phyloP scores from a whole-genome alignment of 2,888 invertebrate genomes.

The Cecidostiba fungosa region DNA sequence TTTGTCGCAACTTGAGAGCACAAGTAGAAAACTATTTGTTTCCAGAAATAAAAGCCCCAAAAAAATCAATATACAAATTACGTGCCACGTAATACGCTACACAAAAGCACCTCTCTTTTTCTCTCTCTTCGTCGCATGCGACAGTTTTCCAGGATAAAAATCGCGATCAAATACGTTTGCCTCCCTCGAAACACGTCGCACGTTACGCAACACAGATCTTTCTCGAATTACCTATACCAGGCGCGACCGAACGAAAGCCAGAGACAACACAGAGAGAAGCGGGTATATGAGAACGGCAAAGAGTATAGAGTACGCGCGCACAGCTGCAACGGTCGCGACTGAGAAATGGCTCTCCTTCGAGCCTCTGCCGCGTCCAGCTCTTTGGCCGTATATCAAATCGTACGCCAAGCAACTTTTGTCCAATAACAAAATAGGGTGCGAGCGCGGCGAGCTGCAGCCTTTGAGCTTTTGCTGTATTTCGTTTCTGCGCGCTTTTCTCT shows the following conservation, averaged over 20 bases:
- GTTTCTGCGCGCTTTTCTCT: conserved; percentile 5
- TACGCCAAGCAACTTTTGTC: conserved; percentile 73
- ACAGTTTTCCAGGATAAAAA: conserved; percentile 35
- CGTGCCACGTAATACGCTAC: conserved; percentile 15
- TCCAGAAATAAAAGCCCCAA: not conserved
- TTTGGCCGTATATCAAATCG: conserved; percentile 71
- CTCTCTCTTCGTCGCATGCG: not conserved
- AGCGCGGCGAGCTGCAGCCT: conserved; percentile 24
- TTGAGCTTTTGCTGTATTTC: conserved; percentile 13
- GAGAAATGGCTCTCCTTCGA: conserved; percentile 37
- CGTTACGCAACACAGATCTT: conserved; percentile 37
- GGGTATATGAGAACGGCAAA: not conserved
- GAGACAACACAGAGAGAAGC: conserved; percentile 31
- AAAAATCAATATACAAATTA: conserved; percentile 47
- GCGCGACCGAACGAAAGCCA: conserved; percentile 11
- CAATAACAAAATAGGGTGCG: conserved; percentile 72
- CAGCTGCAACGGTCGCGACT: not conserved
- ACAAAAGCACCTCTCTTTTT: not conserved
- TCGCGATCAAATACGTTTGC: conserved; percentile 38
- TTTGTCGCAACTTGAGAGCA: not conserved
- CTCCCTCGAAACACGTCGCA: too few species aligned
- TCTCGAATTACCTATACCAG: conserved; percentile 14
- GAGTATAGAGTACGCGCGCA: not conserved
- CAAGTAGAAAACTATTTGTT: not conserved
- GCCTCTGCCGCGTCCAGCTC: not conserved